These are phyloP conservation scores for Brachystomella parvula DNA, from an alignment of 1,140 invertebrate genomes.

Conservation along the genomic window DNA sequence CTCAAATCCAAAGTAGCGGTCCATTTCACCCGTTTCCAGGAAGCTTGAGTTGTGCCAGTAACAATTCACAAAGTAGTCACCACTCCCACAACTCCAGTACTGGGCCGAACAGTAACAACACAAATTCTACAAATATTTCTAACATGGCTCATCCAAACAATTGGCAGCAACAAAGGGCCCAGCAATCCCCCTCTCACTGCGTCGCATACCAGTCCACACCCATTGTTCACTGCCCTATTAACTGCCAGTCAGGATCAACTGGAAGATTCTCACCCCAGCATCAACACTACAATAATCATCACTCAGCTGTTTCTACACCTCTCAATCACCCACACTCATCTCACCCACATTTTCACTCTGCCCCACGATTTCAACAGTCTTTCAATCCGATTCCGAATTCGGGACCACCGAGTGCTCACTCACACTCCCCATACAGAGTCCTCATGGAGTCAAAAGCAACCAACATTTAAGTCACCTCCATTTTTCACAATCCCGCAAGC, in stretches of 20 bases:
- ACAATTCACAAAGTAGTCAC: constrained; percentile 47
- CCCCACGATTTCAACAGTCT: constrained; percentile 3
- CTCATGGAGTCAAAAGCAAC: constrained; percentile 36
- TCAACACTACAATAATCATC: constrained; percentile 15
- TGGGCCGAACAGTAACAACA: constrained; percentile 50
- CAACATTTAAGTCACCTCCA: constrained; percentile 29
- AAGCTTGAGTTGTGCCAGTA: constrained; percentile 40
- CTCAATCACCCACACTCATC: constrained; percentile 23
- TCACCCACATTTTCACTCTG: constrained; percentile 30
- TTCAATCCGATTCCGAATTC: no score
- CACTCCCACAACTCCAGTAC: constrained; percentile 44
- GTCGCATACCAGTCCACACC: constrained; percentile 37
- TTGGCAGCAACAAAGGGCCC: constrained; percentile 16
- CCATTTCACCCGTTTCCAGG: constrained; percentile 27
- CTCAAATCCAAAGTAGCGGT: background rate
- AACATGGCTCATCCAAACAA: constrained; percentile 19
- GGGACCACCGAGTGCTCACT: constrained; percentile 2
- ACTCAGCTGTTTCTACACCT: constrained; percentile 7
- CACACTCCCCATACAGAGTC: constrained; percentile 32
- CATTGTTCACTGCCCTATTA: constrained; percentile 37
- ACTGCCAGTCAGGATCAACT: constrained; percentile 22
- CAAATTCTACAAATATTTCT: constrained; percentile 47
- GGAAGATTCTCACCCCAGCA: constrained; percentile 36
- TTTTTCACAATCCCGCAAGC: background rate
- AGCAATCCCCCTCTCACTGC: constrained; percentile 34